Conservation (phyloP, 64 coral and sea anemone genomes). For the Actinia equina region DNA sequence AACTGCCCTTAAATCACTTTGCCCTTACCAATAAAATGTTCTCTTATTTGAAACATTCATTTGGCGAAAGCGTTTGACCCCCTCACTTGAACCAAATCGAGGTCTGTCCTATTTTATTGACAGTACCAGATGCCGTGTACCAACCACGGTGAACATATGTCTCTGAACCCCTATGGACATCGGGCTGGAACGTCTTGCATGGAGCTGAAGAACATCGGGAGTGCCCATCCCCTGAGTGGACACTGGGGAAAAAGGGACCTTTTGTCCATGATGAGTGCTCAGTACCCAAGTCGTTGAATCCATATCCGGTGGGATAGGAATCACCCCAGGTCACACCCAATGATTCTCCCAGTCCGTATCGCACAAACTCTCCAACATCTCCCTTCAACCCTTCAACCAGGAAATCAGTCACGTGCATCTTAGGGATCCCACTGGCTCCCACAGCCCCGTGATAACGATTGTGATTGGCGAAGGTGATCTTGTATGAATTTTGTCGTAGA, state of each 20-base stretch:
- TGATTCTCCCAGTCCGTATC: slow-evolving; percentile 61
- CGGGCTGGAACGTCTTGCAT: slow-evolving; percentile 48
- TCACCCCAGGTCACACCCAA: slow-evolving; percentile 59
- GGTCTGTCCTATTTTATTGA: slow-evolving; percentile 61
- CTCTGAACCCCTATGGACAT: slow-evolving; percentile 30
- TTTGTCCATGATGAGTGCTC: slow-evolving; percentile 1
- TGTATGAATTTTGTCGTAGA: slow-evolving; percentile 55
- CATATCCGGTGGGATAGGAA: slow-evolving; percentile 70
- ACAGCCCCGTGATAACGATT: slow-evolving; percentile 58
- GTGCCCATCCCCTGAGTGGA: slow-evolving; percentile 56
- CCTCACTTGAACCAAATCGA: slow-evolving; percentile 87
- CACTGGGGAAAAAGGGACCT: slow-evolving; percentile 79
- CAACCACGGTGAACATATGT: slow-evolving; percentile 60
- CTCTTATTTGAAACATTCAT: too few relatives aligned
- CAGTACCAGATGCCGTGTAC: slow-evolving; percentile 31
- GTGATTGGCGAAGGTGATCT: slow-evolving; percentile 83
- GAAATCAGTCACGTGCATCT: slow-evolving; percentile 85
- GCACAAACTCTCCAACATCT: slow-evolving; percentile 48
- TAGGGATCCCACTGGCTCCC: slow-evolving; percentile 48
- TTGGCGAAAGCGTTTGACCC: background rate
- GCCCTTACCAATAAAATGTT: too few relatives aligned
- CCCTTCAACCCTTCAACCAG: slow-evolving; percentile 74
- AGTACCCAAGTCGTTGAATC: slow-evolving; percentile 44
- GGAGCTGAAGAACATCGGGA: background rate
- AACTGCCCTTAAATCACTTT: too few relatives aligned